These are phyloP conservation scores for Arrhopalites spinosus DNA, from an alignment of 2,888 invertebrate genomes.

Conservation along the genomic window DNA sequence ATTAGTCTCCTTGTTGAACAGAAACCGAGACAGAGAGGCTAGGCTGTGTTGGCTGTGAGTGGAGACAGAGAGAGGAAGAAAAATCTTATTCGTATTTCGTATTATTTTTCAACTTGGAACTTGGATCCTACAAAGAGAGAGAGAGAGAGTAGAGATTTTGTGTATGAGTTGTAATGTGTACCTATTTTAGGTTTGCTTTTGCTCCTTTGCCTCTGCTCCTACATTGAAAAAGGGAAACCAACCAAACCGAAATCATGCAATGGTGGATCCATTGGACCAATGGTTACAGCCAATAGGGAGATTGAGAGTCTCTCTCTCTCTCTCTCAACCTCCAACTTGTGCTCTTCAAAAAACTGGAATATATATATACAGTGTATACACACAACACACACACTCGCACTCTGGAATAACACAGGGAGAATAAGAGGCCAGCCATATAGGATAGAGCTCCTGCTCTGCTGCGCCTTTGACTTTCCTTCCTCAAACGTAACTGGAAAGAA, in stretches of 20 bases:
- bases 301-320: conserved; percentile 16
- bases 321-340: conserved; percentile 3
- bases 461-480: conserved; percentile 23
- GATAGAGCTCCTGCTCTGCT: neutral
- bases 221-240: neutral
- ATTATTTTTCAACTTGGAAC: neutral
- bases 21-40: conserved; percentile 13
- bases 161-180: neutral
- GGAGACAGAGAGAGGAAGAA: too few species aligned
- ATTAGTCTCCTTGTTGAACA: neutral
- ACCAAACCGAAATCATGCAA: conserved; percentile 29
- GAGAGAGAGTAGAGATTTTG: neutral
- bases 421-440: neutral
- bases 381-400: neutral
- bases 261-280: conserved; percentile 35
- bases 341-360: conserved; percentile 14
- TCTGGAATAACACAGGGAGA: neutral
- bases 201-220: neutral
- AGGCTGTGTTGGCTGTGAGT: conserved; percentile 7
- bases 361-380: neutral
- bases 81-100: too few species aligned
- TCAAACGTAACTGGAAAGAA: conserved; percentile 17
- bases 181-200: conserved; percentile 22
- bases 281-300: conserved; percentile 32
- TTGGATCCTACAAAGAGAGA: conserved; percentile 11